Conservation (phyloP, 2,113 vertebrate genomes). For the Elanus axillaris region DNA sequence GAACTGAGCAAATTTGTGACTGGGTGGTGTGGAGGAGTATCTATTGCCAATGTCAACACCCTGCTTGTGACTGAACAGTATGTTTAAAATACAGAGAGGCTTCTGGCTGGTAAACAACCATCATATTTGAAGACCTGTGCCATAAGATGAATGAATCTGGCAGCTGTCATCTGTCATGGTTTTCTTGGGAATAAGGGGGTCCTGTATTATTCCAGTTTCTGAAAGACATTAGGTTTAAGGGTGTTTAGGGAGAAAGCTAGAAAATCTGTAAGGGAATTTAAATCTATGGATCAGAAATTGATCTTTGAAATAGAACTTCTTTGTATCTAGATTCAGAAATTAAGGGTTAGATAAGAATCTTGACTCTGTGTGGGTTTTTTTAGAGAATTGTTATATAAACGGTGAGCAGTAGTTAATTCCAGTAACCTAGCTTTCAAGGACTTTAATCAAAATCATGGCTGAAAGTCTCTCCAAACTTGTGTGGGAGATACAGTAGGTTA, state of each 20-base stretch:
- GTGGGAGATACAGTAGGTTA: background rate
- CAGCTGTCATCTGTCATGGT: background rate
- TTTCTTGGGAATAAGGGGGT: background rate
- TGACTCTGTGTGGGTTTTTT: background rate
- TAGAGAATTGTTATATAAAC: background rate
- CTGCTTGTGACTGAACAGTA: background rate
- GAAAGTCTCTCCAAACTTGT: background rate
- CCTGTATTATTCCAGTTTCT: background rate
- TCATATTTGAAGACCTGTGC: background rate
- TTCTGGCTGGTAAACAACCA: background rate
- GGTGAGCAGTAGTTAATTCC: background rate
- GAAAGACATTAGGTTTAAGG: background rate
- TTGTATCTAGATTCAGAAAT: background rate
- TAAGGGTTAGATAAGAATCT: background rate
- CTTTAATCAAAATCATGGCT: background rate
- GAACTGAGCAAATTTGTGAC: background rate
- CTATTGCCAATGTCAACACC: background rate
- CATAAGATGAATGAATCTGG: background rate
- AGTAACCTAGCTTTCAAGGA: background rate
- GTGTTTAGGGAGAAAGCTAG: background rate
- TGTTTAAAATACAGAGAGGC: background rate
- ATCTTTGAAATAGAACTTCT: background rate
- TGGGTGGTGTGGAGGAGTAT: background rate
- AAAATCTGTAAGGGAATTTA: background rate
- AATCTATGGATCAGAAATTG: background rate